phyloP scores from a whole-genome alignment of 2,113 vertebrate genomes.

The Stegostoma tigrinum region DNA sequence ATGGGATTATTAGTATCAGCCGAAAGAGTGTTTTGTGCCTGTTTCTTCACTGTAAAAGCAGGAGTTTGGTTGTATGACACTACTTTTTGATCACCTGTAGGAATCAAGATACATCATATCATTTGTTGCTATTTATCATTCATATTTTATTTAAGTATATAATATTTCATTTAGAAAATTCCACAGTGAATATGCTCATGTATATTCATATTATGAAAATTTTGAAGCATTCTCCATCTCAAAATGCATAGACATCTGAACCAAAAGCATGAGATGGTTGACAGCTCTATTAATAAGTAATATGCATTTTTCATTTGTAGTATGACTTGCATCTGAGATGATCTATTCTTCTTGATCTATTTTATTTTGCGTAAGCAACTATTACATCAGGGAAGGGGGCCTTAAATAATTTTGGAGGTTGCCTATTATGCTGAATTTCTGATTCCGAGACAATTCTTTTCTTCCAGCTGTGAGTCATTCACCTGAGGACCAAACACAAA shows the following conservation, averaged over 20 bases:
- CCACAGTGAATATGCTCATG: neutral
- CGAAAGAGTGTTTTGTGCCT: constrained; percentile 35
- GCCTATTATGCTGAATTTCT: neutral
- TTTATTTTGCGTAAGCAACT: neutral
- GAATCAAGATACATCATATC: neutral
- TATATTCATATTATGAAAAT: constrained; percentile 26
- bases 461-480: neutral
- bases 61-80: neutral
- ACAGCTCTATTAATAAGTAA: constrained; percentile 33
- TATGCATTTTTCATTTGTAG: neutral
- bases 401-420: neutral
- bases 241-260: constrained; percentile 23
- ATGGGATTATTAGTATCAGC: constrained; percentile 84
- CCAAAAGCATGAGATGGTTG: constrained; percentile 34
- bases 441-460: neutral
- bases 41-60: constrained; percentile 6
- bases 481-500: neutral
- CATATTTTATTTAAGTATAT: constrained; percentile 7
- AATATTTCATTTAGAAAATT: constrained; percentile 24
- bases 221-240: neutral
- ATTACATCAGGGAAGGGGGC: neutral
- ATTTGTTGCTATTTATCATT: neutral
- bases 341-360: neutral
- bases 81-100: constrained; percentile 27
- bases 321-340: neutral